A percentile compares a stretch with the other conserved stretches of the same genome.
Evolutionary conservation across 2,888 invertebrate genomes (phyloP).

Genomic region (Glyphotaelius pellucidus): DNA sequence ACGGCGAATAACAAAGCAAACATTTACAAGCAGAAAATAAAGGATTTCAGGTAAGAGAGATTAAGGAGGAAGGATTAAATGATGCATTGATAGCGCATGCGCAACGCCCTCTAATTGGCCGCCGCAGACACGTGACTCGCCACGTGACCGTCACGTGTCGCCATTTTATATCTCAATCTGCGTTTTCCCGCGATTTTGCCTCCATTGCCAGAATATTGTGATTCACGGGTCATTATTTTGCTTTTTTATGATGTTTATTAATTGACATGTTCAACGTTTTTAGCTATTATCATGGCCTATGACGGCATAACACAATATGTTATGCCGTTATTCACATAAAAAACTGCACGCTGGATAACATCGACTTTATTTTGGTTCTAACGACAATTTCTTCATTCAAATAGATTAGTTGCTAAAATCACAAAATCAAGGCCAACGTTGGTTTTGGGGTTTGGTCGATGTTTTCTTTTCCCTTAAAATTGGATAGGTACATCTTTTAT

Average conservation of each 20-base stretch:
- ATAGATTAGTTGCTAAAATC: background rate
- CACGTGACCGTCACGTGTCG: constrained; percentile 47
- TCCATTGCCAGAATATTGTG: background rate
- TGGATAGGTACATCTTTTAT: no score
- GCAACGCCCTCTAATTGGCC: constrained; percentile 49
- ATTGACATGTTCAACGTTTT: background rate
- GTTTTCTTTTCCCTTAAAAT: no score
- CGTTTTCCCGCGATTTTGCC: constrained; percentile 11
- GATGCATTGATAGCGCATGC: constrained; percentile 37
- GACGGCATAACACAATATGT: no score
- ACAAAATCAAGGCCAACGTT: no score
- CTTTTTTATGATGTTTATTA: constrained; percentile 9
- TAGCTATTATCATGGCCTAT: background rate
- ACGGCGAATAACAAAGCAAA: background rate
- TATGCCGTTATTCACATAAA: background rate
- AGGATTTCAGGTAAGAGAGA: constrained; percentile 21
- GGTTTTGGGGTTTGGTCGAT: no score
- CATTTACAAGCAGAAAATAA: background rate
- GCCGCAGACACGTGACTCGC: constrained; percentile 48
- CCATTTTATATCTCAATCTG: constrained; percentile 21
- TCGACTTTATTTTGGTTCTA: background rate
- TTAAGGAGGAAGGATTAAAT: constrained; percentile 32
- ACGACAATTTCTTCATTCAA: background rate
- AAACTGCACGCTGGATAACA: background rate
- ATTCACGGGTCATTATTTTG: background rate